Percentiles rank a stretch among this genome's conserved stretches.
Conservation (phyloP, 2,888 invertebrate genomes). For the Microplitis deprimator region DNA sequence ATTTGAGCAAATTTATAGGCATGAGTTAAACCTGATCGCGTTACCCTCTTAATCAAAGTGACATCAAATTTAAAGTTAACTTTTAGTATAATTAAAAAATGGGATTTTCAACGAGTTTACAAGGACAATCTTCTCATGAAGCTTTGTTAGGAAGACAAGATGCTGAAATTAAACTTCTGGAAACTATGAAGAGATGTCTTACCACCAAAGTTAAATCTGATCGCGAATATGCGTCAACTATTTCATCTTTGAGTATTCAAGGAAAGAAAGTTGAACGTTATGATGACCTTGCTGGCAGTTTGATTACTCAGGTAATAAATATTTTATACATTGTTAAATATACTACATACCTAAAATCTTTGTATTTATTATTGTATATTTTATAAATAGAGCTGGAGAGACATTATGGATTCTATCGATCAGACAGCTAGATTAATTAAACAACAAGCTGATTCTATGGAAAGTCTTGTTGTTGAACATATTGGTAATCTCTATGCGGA, state of each 20-base stretch:
- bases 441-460: conserved; percentile 88
- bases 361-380: conserved; percentile 24
- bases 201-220: conserved; percentile 92
- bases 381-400: conserved; percentile 79
- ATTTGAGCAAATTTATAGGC: conserved; percentile 44
- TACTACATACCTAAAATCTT: not conserved
- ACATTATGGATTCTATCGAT: conserved; percentile 92
- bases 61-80: conserved; percentile 18
- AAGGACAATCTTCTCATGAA: conserved; percentile 92
- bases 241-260: conserved; percentile 85
- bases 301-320: conserved; percentile 66
- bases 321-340: not conserved
- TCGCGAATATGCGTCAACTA: conserved; percentile 89
- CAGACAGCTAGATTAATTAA: conserved; percentile 86
- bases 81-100: conserved; percentile 68
- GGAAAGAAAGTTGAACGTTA: conserved; percentile 87
- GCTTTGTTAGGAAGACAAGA: conserved; percentile 92
- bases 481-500: conserved; percentile 87
- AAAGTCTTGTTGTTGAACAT: conserved; percentile 86
- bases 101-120: conserved; percentile 90
- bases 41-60: conserved; percentile 15
- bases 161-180: conserved; percentile 92
- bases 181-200: conserved; percentile 91
- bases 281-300: conserved; percentile 80
- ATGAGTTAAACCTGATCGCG: conserved; percentile 48